Base-by-base conservation (phyloP, 2,888 invertebrate species). In the Cheilosia vernalis region DNA sequence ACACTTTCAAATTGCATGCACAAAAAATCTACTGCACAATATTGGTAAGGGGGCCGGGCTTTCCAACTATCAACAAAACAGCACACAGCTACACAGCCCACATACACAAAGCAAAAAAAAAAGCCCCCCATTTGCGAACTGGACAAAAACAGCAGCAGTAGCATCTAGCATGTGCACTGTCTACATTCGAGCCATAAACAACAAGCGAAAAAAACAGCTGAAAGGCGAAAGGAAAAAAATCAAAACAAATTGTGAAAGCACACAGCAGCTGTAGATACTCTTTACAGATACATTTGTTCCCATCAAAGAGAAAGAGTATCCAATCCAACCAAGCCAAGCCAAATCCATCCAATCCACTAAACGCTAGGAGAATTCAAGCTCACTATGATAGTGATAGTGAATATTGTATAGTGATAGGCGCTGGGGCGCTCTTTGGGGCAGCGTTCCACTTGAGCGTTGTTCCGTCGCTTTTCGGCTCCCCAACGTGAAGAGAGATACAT, bases 11-110 rank as follows among this genome's bases (percentile, higher is more conserved):
- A 49, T 24, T 72, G 84, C 84, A 85, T 80, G 33, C 42, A 27
- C 79, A 70, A 73, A 78, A 64, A 63, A 19, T 47, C n/a, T 21
- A 56, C 37, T 85, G 85, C 85, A 81, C 77, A 85, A 80, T 70
- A 81, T 81, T 85, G 85, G 85, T 85, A 85, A 85, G 81, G 85
- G 84, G 85, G 85, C 85, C 67, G 85, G 85, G 76, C 85, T 81
- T 81, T 85, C 67, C 70, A 85, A 85, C 85, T 85, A 85, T 81
- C 85, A 85, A 85, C 81, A 85, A 77, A 81, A 77, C 76, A 80
- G 67, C 77, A 77, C 85, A 85, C 27, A 77, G 77, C 72, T 67
- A 24, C 24, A 80, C 63, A 61, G 44, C 58, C 47, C 72, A 51
- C 60, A 77, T 55, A 80, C 76, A 61, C 51, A 60, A 55, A 58